These are phyloP conservation scores for Nyctibius grandis DNA, from an alignment of 2,797 vertebrate genomes.

Conservation along the genomic window DNA sequence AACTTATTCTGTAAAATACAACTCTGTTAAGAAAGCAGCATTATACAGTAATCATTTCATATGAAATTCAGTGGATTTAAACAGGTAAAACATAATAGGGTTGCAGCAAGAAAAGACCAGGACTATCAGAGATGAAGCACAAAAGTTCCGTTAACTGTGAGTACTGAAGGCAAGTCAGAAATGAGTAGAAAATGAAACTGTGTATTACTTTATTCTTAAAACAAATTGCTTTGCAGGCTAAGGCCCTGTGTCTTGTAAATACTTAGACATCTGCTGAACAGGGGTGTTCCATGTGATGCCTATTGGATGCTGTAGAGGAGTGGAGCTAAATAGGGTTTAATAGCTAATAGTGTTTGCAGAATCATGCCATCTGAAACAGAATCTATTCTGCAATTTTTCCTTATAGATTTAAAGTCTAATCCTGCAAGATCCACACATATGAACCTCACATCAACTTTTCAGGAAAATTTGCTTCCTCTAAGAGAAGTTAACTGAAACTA, in stretches of 20 bases:
- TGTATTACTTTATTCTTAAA: neutral
- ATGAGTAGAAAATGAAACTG: neutral
- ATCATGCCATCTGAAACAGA: neutral
- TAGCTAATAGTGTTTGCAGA: neutral
- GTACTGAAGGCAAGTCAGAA: neutral
- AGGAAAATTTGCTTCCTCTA: neutral
- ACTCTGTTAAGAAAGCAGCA: neutral
- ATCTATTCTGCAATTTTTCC: neutral
- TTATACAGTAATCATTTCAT: neutral
- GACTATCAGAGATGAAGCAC: neutral
- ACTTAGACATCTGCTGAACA: neutral
- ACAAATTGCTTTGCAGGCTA: neutral
- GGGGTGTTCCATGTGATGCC: neutral
- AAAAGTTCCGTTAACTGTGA: neutral
- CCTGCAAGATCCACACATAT: neutral
- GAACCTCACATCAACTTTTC: neutral
- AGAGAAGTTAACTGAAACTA: neutral
- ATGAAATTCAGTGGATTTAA: conserved; percentile 27
- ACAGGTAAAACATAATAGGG: neutral
- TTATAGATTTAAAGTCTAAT: neutral
- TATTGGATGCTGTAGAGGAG: neutral
- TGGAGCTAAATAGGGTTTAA: neutral
- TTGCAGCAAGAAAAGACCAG: neutral
- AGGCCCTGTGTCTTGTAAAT: neutral
- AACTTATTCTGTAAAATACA: conserved; percentile 28